Base-by-base conservation (phyloP, 1,140 invertebrate species). In the Andrena cerasifolii region DNA sequence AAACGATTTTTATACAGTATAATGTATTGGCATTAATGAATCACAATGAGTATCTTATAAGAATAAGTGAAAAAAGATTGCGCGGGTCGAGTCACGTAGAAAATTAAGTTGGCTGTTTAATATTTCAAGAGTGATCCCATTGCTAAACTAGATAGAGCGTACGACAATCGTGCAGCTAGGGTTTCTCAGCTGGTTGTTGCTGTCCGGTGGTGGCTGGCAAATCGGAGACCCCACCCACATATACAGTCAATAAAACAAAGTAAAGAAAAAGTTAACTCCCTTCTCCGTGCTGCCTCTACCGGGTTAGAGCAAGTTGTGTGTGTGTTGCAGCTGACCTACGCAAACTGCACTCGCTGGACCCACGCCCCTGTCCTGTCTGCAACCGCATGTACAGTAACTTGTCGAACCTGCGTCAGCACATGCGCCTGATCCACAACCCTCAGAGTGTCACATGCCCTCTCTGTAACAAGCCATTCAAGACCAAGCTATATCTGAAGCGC, bases 371-470 rank as follows among this genome's bases (percentile, higher is more conserved):
- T 94, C 95, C 94, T 90, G 94, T 95, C 93, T 96, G 96, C 93
- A 95, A 95, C 87, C 95, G 95, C 89, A 95, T 95, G 91, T 96
- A 96, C 94, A 96, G 95, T 94, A 96, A 96, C 93, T 94, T 96
- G 91, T 96, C 95, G 89, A 96, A 96, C 93, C 94, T 96, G 89
- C 94, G 95, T 85, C 96, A 96, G 93, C 95, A 96, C 93, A 95
- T 96, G 93, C 95, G 95, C 89, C 94, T 96, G 83, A 96, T 96
- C 93, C 96, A 96, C 93, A 95, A 95, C 93, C 95, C 96, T 87
- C 95, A 95, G 92, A 95, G 94, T 91, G 95, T 96, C 84, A 94
- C 94, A 90, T 96, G 96, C 93, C 94, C 94, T 88, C 93, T 95
- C 82, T 96, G 96, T 93, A 94, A 94, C 89, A 96, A 96, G 94